phyloP scores from a whole-genome alignment of 1,140 invertebrate genomes.

The Drosophila lowei region DNA sequence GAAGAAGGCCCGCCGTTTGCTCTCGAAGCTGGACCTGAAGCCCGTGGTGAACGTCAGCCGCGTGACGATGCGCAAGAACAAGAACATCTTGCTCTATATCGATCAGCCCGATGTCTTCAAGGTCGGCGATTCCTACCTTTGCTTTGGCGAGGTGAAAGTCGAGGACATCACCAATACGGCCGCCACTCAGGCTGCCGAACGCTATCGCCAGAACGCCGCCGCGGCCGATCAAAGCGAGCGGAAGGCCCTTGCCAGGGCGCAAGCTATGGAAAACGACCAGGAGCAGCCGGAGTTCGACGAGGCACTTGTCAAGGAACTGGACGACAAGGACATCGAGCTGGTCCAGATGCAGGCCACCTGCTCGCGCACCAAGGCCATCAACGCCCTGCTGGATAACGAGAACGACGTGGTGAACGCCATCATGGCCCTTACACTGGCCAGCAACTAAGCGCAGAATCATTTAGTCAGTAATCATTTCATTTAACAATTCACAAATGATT shows the following conservation, averaged over 20 bases:
- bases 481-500: neutral
- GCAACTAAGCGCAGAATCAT: slow-evolving; percentile 9
- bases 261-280: slow-evolving; percentile 9
- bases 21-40: slow-evolving; percentile 59
- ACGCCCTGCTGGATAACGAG: slow-evolving; percentile 49
- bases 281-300: slow-evolving; percentile 6
- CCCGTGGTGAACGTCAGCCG: slow-evolving; percentile 41
- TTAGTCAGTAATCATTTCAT: too few species aligned
- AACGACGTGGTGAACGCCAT: slow-evolving; percentile 71
- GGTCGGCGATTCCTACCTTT: slow-evolving; percentile 37
- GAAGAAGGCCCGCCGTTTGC: slow-evolving; percentile 64
- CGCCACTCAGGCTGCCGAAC: slow-evolving; percentile 42
- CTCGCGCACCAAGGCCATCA: slow-evolving; percentile 54
- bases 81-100: slow-evolving; percentile 57
- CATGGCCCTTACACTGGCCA: slow-evolving; percentile 61
- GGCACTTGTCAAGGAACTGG: slow-evolving; percentile 4
- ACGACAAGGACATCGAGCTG: slow-evolving; percentile 65
- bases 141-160: slow-evolving; percentile 49
- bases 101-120: slow-evolving; percentile 55
- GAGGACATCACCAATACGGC: slow-evolving; percentile 50
- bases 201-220: slow-evolving; percentile 11
- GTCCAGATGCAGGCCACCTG: slow-evolving; percentile 61
- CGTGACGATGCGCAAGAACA: slow-evolving; percentile 61
- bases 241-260: neutral
- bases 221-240: neutral